phyloP scores from a whole-genome alignment of 2,113 vertebrate genomes.

The Macquaria australasica region DNA sequence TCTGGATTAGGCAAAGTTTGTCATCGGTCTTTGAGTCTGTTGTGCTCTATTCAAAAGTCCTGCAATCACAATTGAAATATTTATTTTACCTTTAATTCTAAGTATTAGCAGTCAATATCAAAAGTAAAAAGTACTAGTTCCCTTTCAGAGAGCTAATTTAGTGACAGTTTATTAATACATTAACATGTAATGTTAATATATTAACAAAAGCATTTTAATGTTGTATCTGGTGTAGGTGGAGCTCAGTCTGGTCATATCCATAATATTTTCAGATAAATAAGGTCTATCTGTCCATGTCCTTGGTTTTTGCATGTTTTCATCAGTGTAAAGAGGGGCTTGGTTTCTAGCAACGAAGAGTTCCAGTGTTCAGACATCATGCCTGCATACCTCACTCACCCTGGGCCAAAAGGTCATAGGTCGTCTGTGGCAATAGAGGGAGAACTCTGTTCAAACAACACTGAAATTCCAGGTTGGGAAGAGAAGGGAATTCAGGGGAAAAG shows the following conservation, averaged over 20 bases:
- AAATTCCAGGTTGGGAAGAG: slow-evolving; percentile 79
- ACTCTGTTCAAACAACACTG: slow-evolving; percentile 85
- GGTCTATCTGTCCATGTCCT: not conserved
- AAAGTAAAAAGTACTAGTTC: not conserved
- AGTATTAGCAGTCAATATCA: not conserved
- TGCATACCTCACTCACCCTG: slow-evolving; percentile 76
- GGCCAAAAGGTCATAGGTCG: slow-evolving; percentile 83
- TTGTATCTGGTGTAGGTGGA: not conserved
- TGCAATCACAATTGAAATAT: not conserved
- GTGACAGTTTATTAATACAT: not conserved
- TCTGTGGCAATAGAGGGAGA: slow-evolving; percentile 81
- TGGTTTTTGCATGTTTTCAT: not conserved
- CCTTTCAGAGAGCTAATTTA: not conserved
- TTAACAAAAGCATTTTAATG: not conserved
- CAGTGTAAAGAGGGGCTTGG: not conserved
- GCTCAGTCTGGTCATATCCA: not conserved
- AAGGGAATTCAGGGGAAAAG: slow-evolving; percentile 3
- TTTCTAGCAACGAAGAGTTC: not conserved
- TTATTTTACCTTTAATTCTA: not conserved
- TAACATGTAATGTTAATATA: no score
- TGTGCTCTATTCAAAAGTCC: not conserved
- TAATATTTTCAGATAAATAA: not conserved
- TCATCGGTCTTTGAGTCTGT: not conserved
- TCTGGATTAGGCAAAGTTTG: not conserved
- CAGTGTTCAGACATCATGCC: slow-evolving; percentile 48